Base-by-base conservation (phyloP, 2,888 invertebrate species). In the Argyra leucocephala region DNA sequence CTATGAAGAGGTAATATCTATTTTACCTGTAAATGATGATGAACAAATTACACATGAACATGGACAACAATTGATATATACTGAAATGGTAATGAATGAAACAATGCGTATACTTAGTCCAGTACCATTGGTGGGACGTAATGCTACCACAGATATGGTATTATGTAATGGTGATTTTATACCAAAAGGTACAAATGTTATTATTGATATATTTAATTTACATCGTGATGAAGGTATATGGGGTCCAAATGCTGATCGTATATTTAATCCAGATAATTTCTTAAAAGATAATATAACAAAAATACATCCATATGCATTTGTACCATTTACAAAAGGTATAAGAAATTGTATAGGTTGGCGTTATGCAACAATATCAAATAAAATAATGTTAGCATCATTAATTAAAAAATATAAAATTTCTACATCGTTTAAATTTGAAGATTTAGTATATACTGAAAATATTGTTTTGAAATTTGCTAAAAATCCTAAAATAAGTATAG, bases 281-380 rank as follows among this genome's bases (percentile, higher is more conserved):
- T 73, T 73, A 0, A 61, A 70, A 0, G 68, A 70, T n/a, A 61
- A 61, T 61, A 6, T 61, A 9, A 6, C 18, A 6, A 23, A 24
- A 26, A 61, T n/a, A 15, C 75, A 75, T 67, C 70, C 78, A 1
- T 78, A 76, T 58, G 74, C 77, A 21, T 78, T 73, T 68, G 69
- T 78, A 62, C 79, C 78, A 0, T 78, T 78, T 66, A 76, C 76
- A 1, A 76, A 76, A 63, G 78, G 78, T n/a, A 67, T 76, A 57
- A 72, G 78, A 36, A 79, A 76, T 78, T 78, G 78, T 67, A 76
- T 78, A 64, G 77, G 77, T 22, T 76, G 77, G 65, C 75, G 77
- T 1, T 77, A 77, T 69, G 77, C 78, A 0, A 66, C 73, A 65
- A 70, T 76, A 66, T 67, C 77, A 21, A 74, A 78, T 75, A 77